Evolutionary conservation across 2,113 vertebrate species (phyloP).

Genomic region (Ifrita kowaldi): DNA sequence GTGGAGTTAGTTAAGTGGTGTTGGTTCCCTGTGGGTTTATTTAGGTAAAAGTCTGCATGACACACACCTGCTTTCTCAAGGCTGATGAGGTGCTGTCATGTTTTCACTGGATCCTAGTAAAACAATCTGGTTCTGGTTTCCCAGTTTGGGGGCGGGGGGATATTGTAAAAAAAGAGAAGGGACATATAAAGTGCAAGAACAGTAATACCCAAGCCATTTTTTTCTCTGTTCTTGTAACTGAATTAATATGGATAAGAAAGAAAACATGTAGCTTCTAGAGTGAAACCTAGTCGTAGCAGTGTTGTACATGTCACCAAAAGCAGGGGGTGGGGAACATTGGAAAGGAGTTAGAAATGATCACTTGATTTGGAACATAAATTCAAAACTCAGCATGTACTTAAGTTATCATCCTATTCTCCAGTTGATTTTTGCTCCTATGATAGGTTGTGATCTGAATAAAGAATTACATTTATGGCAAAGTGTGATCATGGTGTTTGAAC

Average conservation of each 20-base stretch:
- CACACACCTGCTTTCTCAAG: slow-evolving; percentile 63
- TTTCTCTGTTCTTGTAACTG: not conserved
- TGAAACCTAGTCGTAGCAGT: not conserved
- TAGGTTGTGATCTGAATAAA: not conserved
- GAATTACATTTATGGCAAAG: not conserved
- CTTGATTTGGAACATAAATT: not conserved
- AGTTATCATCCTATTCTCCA: not conserved
- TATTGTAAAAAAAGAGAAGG: not conserved
- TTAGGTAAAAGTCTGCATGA: not conserved
- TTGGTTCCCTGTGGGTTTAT: slow-evolving; percentile 24
- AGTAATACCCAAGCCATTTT: not conserved
- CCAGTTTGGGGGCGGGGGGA: not conserved
- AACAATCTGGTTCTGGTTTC: slow-evolving; percentile 47
- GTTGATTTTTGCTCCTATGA: not conserved
- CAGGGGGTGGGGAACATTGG: not conserved
- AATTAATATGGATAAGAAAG: not conserved
- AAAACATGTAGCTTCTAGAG: not conserved
- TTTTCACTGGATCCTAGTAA: slow-evolving; percentile 42
- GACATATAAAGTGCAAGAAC: not conserved
- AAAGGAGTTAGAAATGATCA: not conserved
- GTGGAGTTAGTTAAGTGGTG: slow-evolving; percentile 17
- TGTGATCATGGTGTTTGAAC: not conserved
- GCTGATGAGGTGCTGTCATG: slow-evolving; percentile 58
- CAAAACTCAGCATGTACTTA: not conserved
- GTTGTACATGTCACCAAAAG: not conserved